These are phyloP conservation scores for Nineta flava DNA, from an alignment of 2,888 invertebrate species.

Conservation along the genomic window DNA sequence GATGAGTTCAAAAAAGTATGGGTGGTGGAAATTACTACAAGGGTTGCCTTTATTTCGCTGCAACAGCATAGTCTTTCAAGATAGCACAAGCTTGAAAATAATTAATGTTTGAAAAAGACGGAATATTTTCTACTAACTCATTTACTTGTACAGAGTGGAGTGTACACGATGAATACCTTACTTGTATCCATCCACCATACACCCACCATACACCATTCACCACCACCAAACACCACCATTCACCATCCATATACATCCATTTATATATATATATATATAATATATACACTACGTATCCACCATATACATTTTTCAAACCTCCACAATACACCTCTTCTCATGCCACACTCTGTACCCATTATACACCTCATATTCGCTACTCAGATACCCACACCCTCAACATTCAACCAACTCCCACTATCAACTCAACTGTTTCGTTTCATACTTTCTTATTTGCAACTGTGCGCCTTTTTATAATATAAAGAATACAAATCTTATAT, in stretches of 20 bases:
- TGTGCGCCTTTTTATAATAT: neutral
- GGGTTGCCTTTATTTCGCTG: constrained; percentile 4
- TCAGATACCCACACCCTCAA: neutral
- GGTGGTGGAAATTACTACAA: constrained; percentile 3
- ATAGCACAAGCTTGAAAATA: constrained; percentile 2
- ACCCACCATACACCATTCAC: too few relatives aligned
- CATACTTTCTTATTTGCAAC: neutral
- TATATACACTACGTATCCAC: too few relatives aligned
- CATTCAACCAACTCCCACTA: neutral
- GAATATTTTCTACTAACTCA: neutral
- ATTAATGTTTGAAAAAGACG: constrained; percentile 5
- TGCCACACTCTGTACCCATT: neutral
- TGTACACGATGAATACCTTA: too few relatives aligned
- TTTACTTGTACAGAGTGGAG: too few relatives aligned
- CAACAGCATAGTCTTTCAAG: constrained; percentile 3
- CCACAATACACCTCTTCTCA: neutral
- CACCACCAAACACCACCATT: too few relatives aligned
- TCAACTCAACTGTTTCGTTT: neutral
- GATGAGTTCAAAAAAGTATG: neutral
- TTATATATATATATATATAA: too few relatives aligned
- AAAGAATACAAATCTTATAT: too few relatives aligned
- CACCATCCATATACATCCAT: too few relatives aligned
- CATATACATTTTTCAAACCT: neutral
- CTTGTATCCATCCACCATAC: too few relatives aligned
- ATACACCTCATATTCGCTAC: neutral